Conservation (phyloP, 2,113 vertebrate genomes). For the Motacilla alba region DNA sequence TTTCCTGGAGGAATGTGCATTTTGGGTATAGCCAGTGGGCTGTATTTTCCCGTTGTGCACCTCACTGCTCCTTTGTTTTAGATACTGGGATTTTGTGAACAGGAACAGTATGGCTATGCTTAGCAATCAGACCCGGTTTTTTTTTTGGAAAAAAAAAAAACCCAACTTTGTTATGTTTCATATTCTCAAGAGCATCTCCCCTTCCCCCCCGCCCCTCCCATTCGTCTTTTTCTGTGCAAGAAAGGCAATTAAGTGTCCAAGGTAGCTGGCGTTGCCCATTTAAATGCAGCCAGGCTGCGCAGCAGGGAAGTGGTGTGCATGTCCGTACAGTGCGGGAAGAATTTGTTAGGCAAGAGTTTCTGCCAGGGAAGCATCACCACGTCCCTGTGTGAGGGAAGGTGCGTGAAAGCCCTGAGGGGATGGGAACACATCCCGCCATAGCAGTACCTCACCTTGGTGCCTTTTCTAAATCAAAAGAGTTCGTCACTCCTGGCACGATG, state of each 20-base stretch:
- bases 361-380: not conserved
- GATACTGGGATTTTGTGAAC: not conserved
- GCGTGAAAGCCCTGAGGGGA: not conserved
- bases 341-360: not conserved
- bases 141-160: not conserved
- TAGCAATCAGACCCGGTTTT: not conserved
- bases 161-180: not conserved
- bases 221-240: not conserved
- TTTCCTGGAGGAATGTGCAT: not conserved
- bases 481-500: not conserved
- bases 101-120: not conserved
- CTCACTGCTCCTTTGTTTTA: not conserved
- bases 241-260: not conserved
- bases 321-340: not conserved
- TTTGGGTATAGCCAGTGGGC: not conserved
- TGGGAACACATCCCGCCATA: accelerated
- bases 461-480: not conserved
- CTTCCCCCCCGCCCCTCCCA: accelerated
- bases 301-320: not conserved
- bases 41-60: not conserved
- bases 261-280: not conserved
- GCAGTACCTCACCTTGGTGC: not conserved
- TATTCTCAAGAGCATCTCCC: not conserved
- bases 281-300: not conserved
- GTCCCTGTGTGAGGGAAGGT: not conserved